A percentile compares a stretch with the other conserved stretches of the same genome.
phyloP scores from a whole-genome alignment of 2,797 vertebrate genomes.

The Alosa sapidissima region DNA sequence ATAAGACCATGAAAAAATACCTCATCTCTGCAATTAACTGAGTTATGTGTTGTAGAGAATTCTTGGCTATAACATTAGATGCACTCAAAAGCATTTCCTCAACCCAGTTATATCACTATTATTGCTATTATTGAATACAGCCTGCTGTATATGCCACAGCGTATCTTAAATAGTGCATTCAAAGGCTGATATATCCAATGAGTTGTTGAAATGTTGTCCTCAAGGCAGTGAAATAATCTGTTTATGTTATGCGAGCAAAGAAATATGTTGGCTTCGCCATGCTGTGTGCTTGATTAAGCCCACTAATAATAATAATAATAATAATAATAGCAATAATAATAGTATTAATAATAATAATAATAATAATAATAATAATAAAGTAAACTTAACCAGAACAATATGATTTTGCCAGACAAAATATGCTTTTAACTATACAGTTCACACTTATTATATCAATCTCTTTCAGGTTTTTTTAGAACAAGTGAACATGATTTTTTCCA shows the following conservation, averaged over 20 bases:
- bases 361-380: too few species aligned
- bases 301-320: too few species aligned
- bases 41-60: neutral
- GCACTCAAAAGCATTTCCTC: neutral
- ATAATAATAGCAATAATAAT: too few species aligned
- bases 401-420: neutral
- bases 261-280: neutral
- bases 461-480: neutral
- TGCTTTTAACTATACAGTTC: neutral
- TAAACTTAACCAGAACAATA: neutral
- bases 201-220: neutral
- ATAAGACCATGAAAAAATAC: neutral
- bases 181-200: neutral
- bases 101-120: neutral
- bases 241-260: neutral
- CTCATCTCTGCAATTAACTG: neutral
- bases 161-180: neutral
- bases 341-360: too few species aligned
- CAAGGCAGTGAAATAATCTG: neutral
- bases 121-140: neutral
- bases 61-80: neutral
- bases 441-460: neutral
- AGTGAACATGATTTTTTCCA: neutral
- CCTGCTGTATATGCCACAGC: neutral
- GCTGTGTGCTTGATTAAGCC: too few species aligned